Evolutionary conservation across 2,888 invertebrate genomes (phyloP).

Genomic region (Agrotis puta): DNA sequence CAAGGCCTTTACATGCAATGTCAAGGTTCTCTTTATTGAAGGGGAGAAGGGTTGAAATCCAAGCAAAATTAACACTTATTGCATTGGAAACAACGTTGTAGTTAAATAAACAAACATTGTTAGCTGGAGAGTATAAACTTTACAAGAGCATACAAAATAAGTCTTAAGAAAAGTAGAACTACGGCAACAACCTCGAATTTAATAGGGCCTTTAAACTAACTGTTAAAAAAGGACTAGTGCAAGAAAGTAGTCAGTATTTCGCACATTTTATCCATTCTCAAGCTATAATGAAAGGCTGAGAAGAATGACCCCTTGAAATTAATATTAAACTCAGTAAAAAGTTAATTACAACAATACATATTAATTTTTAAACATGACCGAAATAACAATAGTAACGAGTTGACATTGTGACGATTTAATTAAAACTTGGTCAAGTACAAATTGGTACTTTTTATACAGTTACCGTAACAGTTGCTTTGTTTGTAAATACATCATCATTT

Average conservation of each 20-base stretch:
- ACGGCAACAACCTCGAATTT: neutral
- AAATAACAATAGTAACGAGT: constrained; percentile 17
- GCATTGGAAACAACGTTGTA: constrained; percentile 15
- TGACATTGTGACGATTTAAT: constrained; percentile 14
- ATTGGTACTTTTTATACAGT: constrained; percentile 15
- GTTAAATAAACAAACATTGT: constrained; percentile 20
- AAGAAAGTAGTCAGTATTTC: constrained; percentile 7
- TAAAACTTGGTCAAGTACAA: constrained; percentile 32
- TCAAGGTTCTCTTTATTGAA: constrained; percentile 38
- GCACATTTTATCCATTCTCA: neutral
- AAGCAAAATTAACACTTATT: constrained; percentile 30
- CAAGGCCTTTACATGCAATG: constrained; percentile 45
- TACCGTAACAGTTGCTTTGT: constrained; percentile 26
- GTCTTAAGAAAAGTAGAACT: constrained; percentile 2
- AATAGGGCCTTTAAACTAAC: constrained; percentile 7
- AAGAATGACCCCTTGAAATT: neutral
- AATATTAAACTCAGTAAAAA: constrained; percentile 1
- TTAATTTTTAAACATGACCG: constrained; percentile 10
- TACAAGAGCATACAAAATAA: constrained; percentile 19
- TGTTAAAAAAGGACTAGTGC: neutral
- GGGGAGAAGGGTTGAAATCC: constrained; percentile 17
- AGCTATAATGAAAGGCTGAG: neutral
- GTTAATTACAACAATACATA: constrained; percentile 19
- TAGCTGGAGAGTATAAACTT: constrained; percentile 6
- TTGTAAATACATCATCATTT: constrained; percentile 28